Evolutionary conservation across 2,113 vertebrate species (phyloP).

Genomic region (Microcebus murinus): DNA sequence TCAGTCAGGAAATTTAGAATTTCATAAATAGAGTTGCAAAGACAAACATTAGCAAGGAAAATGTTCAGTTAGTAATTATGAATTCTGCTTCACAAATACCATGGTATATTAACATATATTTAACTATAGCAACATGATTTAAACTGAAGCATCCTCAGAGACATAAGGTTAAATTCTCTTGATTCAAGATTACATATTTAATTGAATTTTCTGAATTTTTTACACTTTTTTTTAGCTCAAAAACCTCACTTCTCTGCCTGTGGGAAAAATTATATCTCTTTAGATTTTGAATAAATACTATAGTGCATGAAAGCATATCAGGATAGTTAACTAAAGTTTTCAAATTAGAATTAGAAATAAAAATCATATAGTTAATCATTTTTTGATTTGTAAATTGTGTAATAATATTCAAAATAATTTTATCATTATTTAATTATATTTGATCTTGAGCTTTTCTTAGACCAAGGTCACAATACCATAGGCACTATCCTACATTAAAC

Average conservation of each 20-base stretch:
- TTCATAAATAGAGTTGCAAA: neutral
- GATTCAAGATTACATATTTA: neutral
- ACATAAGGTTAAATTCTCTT: neutral
- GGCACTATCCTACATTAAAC: neutral
- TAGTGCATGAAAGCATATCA: neutral
- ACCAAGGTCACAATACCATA: neutral
- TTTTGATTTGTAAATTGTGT: neutral
- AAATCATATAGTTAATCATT: neutral
- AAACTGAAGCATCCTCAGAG: fast-evolving
- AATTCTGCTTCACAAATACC: neutral
- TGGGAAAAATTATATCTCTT: neutral
- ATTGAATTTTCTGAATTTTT: neutral
- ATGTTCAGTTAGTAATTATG: neutral
- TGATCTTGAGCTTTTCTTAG: neutral
- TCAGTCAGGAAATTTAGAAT: neutral
- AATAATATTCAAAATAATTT: neutral
- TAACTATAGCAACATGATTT: neutral
- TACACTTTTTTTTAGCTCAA: neutral
- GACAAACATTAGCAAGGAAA: neutral
- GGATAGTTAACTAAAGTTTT: neutral
- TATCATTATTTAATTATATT: neutral
- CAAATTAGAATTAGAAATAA: neutral
- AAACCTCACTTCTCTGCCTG: neutral
- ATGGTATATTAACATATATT: neutral
- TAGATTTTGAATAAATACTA: neutral